Evolutionary conservation across 2,113 vertebrate species (phyloP).

Genomic region (Ifrita kowaldi): DNA sequence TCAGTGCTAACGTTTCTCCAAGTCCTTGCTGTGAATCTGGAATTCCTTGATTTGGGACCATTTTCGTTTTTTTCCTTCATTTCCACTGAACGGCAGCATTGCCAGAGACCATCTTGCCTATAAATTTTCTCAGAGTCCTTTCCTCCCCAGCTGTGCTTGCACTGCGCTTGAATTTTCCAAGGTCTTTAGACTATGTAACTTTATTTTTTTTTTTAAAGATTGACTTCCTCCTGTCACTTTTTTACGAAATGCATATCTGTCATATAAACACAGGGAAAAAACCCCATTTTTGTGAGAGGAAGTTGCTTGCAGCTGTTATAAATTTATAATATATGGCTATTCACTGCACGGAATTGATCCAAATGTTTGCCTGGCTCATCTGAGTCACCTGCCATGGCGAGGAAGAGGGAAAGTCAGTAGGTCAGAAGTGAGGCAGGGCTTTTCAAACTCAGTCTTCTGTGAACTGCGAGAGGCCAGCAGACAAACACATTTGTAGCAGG

Average conservation of each 20-base stretch:
- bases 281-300: background rate
- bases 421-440: conserved; percentile 10
- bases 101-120: background rate
- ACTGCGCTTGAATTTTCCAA: background rate
- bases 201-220: background rate
- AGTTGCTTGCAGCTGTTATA: background rate
- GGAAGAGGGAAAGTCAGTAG: background rate
- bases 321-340: background rate
- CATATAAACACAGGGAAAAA: background rate
- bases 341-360: conserved; percentile 1
- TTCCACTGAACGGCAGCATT: background rate
- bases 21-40: background rate
- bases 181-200: background rate
- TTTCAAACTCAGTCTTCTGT: background rate
- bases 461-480: background rate
- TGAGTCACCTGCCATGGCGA: background rate
- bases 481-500: background rate
- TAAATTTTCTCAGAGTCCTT: background rate
- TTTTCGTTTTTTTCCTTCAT: background rate
- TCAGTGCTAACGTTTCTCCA: background rate
- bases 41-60: background rate
- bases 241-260: background rate
- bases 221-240: background rate
- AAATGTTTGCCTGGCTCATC: background rate
- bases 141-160: background rate